Evolutionary conservation across 2,797 vertebrate genomes (phyloP), one percentile per base, ranked within the genome.

Genomic region (Cebuella pygmaea): DNA sequence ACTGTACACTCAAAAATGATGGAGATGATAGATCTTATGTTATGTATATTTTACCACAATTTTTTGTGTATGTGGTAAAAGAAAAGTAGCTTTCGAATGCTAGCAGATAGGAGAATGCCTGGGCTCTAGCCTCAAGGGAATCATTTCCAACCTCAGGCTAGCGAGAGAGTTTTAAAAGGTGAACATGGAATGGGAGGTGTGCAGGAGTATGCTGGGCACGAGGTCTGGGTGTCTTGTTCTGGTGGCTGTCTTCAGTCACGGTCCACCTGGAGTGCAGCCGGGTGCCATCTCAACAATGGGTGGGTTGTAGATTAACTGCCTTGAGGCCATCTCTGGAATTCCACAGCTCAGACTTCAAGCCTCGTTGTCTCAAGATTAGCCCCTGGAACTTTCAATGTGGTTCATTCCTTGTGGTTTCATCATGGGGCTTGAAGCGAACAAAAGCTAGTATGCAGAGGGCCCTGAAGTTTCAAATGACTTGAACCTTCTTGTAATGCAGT

Each of bases 371-470:
- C 61, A 67, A 33, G 61, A 67, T 19, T 67, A 67, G 61, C 15
- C 61, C 61, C 15, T 9, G 33, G 61, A 67, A 67, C 61, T 67
- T 67, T n/a, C 61, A 19, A 1, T 4, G 33, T 67, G 33, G 30
- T 67, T 67, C 99, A 98, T 99, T 99, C 98, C 99, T 99, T 98
- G 99, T 99, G 22, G 99, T 99, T 98, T 99, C 99, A 15, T 99
- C 99, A 0, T 99, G 98, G 0, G 99, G 99, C 95, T 99, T 99
- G 98, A 99, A 99, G 93, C 99, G 99, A 97, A 99, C 97, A 78
- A 99, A 99, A 64, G 99, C 97, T 83, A 99, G 98, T 70, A 98
- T 99, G 82, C 64, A 98, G 96, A 99, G 98, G 64, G 97, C 76
- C 0, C 95, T 75, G 87, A 99, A 99, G 98, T 99, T 99, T 93